These are phyloP conservation scores for Salmo trutta DNA, from an alignment of 2,797 vertebrate genomes.

Conservation along the genomic window DNA sequence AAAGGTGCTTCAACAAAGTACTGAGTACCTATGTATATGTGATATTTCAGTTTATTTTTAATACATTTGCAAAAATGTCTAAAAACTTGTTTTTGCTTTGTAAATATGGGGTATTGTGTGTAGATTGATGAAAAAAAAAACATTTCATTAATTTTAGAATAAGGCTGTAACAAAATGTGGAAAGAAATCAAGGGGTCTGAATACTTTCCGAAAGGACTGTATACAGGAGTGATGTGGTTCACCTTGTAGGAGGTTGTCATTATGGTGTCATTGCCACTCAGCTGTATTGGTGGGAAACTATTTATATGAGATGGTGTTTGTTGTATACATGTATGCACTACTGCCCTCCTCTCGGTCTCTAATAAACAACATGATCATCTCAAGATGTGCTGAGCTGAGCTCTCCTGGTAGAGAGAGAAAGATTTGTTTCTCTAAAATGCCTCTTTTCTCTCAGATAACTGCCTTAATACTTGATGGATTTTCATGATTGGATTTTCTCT, in stretches of 20 bases:
- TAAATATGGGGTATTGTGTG: too few relatives aligned
- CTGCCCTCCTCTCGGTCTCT: slow-evolving; percentile 56
- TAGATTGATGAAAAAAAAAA: too few relatives aligned
- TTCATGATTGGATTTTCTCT: slow-evolving; percentile 62
- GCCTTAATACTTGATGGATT: slow-evolving; percentile 58
- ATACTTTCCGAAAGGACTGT: not conserved
- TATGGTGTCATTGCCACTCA: not conserved
- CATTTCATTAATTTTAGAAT: too few relatives aligned
- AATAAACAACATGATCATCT: slow-evolving; percentile 65
- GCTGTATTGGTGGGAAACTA: slow-evolving; percentile 38
- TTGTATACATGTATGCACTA: slow-evolving; percentile 42
- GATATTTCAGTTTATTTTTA: too few relatives aligned
- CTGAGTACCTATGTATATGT: too few relatives aligned
- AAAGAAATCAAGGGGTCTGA: too few relatives aligned
- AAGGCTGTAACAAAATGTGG: too few relatives aligned
- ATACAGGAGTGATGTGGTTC: not conserved
- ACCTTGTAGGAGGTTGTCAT: not conserved
- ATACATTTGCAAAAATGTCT: too few relatives aligned
- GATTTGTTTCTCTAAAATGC: slow-evolving; percentile 63
- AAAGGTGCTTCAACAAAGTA: too few relatives aligned
- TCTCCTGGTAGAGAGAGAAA: slow-evolving; percentile 49
- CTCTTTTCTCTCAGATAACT: slow-evolving; percentile 51
- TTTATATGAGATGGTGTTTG: slow-evolving; percentile 40
- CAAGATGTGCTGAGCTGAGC: slow-evolving; percentile 45
- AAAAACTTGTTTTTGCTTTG: too few relatives aligned